phyloP scores from a whole-genome alignment of 2,797 vertebrate species.

The Smutsia gigantea region DNA sequence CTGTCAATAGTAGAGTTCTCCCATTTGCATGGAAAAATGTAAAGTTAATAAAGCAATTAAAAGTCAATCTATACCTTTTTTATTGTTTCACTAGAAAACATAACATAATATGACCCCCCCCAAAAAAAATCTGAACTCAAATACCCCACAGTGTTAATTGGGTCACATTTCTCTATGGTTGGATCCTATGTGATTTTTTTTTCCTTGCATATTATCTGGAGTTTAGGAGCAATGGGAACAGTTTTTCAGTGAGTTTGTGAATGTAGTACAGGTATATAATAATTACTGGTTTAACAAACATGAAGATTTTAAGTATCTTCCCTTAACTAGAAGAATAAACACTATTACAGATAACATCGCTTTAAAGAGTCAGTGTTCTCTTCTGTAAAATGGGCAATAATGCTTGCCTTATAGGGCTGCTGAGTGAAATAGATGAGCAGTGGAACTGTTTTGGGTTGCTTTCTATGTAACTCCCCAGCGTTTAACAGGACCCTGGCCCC shows the following conservation, averaged over 20 bases:
- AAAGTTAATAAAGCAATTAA: slow-evolving; percentile 77
- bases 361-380: not conserved
- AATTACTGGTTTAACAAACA: slow-evolving; percentile 28
- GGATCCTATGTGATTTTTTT: not conserved
- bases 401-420: not conserved
- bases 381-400: not conserved
- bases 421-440: not conserved
- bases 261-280: not conserved
- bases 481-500: not conserved
- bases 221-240: slow-evolving; percentile 42
- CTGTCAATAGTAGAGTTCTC: slow-evolving; percentile 63
- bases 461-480: not conserved
- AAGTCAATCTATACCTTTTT: slow-evolving; percentile 54
- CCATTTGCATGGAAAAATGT: slow-evolving; percentile 76
- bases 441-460: slow-evolving; percentile 3
- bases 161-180: not conserved
- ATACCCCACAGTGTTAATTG: not conserved
- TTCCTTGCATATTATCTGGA: not conserved
- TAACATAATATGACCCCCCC: not conserved
- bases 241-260: slow-evolving; percentile 28
- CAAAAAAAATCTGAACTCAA: not conserved
- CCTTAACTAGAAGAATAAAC: slow-evolving; percentile 17
- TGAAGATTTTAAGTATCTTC: not conserved
- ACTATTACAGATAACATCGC: not conserved
- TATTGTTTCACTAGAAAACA: slow-evolving; percentile 62